These are phyloP conservation scores for Ichneumon xanthorius DNA, from an alignment of 2,888 invertebrate genomes.

Conservation along the genomic window DNA sequence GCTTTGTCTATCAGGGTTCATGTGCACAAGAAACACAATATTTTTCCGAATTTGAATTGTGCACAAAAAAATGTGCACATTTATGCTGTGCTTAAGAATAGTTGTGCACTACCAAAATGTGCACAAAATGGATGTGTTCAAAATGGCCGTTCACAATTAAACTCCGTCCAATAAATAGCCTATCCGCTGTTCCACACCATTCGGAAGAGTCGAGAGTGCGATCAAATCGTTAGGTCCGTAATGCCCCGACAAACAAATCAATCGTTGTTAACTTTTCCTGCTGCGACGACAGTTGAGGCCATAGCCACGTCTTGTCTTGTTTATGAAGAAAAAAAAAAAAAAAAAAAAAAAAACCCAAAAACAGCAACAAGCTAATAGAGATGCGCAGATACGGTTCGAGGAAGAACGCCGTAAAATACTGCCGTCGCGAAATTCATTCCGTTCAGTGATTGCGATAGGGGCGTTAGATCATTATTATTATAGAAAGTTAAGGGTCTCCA, in stretches of 20 bases:
- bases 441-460: conserved; percentile 26
- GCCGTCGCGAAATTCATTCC: conserved; percentile 34
- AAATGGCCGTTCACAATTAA: too few relatives aligned
- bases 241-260: conserved; percentile 51
- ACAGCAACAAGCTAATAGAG: conserved; percentile 30
- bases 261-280: conserved; percentile 56
- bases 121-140: too few relatives aligned
- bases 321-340: neutral
- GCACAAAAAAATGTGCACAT: too few relatives aligned
- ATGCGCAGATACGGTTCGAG: conserved; percentile 35
- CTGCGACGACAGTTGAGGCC: conserved; percentile 61
- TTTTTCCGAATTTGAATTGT: too few relatives aligned
- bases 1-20: too few relatives aligned
- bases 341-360: neutral
- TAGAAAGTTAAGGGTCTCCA: conserved; percentile 73
- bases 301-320: conserved; percentile 59
- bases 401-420: conserved; percentile 40
- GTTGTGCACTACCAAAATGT: too few relatives aligned
- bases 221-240: conserved; percentile 44
- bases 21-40: too few relatives aligned
- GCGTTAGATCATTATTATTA: conserved; percentile 60
- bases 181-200: conserved; percentile 54
- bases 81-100: too few relatives aligned
- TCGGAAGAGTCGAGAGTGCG: conserved; percentile 42
- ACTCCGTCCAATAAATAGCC: too few relatives aligned